Conservation (phyloP, 2,888 invertebrate species). For the Pyrrhosoma nymphula region DNA sequence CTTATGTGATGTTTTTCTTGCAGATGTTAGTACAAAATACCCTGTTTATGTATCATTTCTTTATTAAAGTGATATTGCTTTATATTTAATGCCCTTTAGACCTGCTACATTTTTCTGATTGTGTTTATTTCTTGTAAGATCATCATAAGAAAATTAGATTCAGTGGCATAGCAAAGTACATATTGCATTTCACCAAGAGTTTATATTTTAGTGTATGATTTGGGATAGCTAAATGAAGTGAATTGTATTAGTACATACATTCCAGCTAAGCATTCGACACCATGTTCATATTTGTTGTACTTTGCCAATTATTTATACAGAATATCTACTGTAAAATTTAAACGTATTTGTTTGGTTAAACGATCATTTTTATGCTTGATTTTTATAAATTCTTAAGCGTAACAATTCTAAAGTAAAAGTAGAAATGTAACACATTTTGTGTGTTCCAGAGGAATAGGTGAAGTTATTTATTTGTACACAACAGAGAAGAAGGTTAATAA, state of each 20-base stretch:
- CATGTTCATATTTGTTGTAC: background rate
- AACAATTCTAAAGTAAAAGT: slow-evolving; percentile 68
- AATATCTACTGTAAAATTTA: background rate
- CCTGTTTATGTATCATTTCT: background rate
- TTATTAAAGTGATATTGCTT: background rate
- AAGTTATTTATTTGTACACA: slow-evolving; percentile 53
- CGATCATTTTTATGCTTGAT: slow-evolving; percentile 22
- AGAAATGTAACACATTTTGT: slow-evolving; percentile 42
- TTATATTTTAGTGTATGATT: background rate
- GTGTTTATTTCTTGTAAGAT: background rate
- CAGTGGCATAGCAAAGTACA: background rate
- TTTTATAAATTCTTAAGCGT: slow-evolving; percentile 67
- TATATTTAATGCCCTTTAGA: background rate
- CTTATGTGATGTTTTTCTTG: background rate
- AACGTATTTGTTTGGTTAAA: background rate
- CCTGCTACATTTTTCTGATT: background rate
- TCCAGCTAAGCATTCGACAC: background rate
- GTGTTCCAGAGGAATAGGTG: slow-evolving; percentile 43
- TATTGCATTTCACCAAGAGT: background rate
- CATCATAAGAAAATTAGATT: background rate
- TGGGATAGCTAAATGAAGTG: background rate
- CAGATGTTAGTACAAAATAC: background rate
- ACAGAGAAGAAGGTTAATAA: background rate
- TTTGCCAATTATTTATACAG: background rate
- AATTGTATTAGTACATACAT: background rate